phyloP scores from a whole-genome alignment of 2,888 invertebrate species.

The Scelioninae gen. 1 region DNA sequence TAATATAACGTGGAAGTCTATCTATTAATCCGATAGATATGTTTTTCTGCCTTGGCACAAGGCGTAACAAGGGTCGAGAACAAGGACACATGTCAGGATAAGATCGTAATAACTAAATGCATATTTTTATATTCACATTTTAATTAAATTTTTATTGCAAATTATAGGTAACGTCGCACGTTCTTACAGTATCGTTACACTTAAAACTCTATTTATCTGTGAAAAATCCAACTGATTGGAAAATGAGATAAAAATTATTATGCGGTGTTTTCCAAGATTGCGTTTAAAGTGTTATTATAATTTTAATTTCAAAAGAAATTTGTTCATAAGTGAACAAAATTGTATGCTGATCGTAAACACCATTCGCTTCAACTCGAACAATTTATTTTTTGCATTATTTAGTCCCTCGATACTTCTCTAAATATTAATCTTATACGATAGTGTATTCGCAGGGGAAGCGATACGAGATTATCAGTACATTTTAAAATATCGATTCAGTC shows the following conservation, averaged over 20 bases:
- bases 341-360: background rate
- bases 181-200: constrained; percentile 5
- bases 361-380: constrained; percentile 4
- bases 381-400: constrained; percentile 28
- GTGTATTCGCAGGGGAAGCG: constrained; percentile 17
- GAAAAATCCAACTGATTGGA: no score
- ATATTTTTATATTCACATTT: constrained; percentile 15
- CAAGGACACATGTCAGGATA: constrained; percentile 77
- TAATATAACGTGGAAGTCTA: constrained; percentile 38
- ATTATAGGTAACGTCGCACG: background rate
- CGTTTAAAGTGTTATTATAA: no score
- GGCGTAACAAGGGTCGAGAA: constrained; percentile 75
- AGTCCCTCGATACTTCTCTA: constrained; percentile 12
- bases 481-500: constrained; percentile 57
- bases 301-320: no score
- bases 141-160: constrained; percentile 12
- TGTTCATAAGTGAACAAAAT: background rate
- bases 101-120: constrained; percentile 72
- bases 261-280: no score
- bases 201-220: no score
- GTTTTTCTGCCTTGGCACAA: constrained; percentile 76
- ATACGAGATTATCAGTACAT: constrained; percentile 50
- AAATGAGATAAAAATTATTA: no score
- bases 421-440: constrained; percentile 27
- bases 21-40: constrained; percentile 55